Percentiles rank a stretch among this genome's conserved stretches.
These are phyloP conservation scores for Drosophila baimaii DNA, from an alignment of 1,140 invertebrate species.

Conservation along the genomic window DNA sequence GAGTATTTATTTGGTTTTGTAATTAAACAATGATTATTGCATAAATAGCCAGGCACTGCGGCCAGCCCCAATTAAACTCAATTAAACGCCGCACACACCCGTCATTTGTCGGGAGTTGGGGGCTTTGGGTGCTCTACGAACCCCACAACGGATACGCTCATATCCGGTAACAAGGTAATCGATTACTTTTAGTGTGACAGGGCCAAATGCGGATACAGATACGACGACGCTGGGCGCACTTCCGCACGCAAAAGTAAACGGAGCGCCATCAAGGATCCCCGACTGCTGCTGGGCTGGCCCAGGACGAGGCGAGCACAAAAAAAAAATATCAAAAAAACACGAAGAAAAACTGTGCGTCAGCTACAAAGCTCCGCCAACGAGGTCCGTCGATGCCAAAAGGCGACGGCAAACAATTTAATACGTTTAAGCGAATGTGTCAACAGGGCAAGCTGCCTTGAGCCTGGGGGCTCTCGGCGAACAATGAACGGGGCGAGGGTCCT, in stretches of 20 bases:
- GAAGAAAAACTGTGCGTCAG: conserved; percentile 59
- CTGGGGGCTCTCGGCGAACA: conserved; percentile 54
- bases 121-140: conserved; percentile 1
- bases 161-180: conserved; percentile 76
- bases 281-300: background rate
- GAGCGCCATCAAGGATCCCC: conserved; percentile 37
- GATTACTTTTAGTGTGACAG: conserved; percentile 74
- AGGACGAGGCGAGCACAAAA: background rate
- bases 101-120: conserved; percentile 24
- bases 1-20: conserved; percentile 61
- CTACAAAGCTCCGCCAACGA: conserved; percentile 39
- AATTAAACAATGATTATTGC: conserved; percentile 72
- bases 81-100: conserved; percentile 35
- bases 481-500: conserved; percentile 33
- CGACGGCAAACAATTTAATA: conserved; percentile 83
- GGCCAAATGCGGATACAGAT: conserved; percentile 54
- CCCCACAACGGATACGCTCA: conserved; percentile 61
- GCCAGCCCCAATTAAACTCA: conserved; percentile 49
- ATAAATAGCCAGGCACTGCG: conserved; percentile 51
- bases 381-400: conserved; percentile 59
- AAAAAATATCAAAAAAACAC: conserved; percentile 15
- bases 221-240: conserved; percentile 52
- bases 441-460: conserved; percentile 80
- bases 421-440: conserved; percentile 84
- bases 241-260: conserved; percentile 65